phyloP scores from a whole-genome alignment of 2,113 vertebrate genomes.

The Dasyprocta punctata region DNA sequence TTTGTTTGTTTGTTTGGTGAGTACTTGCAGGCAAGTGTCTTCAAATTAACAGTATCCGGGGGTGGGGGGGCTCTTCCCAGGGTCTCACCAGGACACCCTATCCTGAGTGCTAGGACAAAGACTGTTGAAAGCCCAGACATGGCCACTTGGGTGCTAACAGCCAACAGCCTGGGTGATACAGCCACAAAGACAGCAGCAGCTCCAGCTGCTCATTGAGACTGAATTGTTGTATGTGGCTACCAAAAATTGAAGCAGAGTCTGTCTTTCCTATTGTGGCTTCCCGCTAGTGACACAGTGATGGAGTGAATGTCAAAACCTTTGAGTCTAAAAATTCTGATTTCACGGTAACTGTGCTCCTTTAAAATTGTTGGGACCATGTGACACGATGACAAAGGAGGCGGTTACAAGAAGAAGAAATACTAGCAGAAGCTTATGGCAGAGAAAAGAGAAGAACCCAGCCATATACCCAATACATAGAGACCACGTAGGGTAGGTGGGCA shows the following conservation, averaged over 20 bases:
- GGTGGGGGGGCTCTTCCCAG: background rate
- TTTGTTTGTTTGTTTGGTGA: background rate
- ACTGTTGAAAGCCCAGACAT: background rate
- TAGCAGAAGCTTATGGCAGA: background rate
- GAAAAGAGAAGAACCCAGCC: background rate
- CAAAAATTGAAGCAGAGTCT: slow-evolving; percentile 35
- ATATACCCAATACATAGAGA: background rate
- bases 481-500: too few relatives aligned
- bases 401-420: slow-evolving; percentile 17
- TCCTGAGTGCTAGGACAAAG: slow-evolving; percentile 7
- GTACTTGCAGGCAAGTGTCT: background rate
- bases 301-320: slow-evolving; percentile 26
- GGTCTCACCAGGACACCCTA: background rate
- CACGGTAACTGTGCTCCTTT: slow-evolving; percentile 40
- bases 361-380: slow-evolving; percentile 13
- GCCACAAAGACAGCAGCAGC: background rate
- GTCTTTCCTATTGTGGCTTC: slow-evolving; percentile 30
- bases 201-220: background rate
- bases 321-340: slow-evolving; percentile 53
- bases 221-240: background rate
- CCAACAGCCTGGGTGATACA: background rate
- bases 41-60: slow-evolving; percentile 4
- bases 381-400: slow-evolving; percentile 37
- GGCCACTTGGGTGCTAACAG: background rate
- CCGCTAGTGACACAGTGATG: slow-evolving; percentile 40